Percentiles rank a stretch among this genome's conserved stretches.
Conservation (phyloP, 1,140 invertebrate genomes). For the Drosophila varians region DNA sequence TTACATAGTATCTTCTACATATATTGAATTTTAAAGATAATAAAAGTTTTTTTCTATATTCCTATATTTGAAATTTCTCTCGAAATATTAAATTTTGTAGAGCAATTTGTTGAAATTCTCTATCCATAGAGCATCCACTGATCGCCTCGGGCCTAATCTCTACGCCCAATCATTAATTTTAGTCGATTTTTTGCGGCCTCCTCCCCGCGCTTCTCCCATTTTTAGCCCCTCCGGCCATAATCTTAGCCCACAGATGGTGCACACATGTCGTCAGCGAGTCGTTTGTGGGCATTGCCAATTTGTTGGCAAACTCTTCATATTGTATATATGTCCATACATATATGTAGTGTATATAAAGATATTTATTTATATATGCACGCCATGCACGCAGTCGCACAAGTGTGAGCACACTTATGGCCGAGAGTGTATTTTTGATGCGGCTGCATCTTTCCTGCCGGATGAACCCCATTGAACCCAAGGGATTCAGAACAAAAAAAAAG, state of each 20-base stretch:
- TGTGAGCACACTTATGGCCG: constrained; percentile 25
- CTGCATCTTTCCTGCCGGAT: constrained; percentile 40
- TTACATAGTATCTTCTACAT: not conserved
- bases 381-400: not conserved
- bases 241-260: constrained; percentile 60
- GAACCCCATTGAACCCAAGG: constrained; percentile 63
- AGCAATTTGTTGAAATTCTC: not conserved
- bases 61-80: too few relatives aligned
- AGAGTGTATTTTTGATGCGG: constrained; percentile 56
- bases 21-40: too few relatives aligned
- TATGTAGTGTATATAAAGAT: not conserved
- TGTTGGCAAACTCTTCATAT: constrained; percentile 43
- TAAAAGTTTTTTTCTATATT: too few relatives aligned
- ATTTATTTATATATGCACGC: constrained; percentile 1
- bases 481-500: constrained; percentile 9
- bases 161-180: constrained; percentile 52
- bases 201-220: not conserved
- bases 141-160: constrained; percentile 23
- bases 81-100: not conserved
- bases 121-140: not conserved
- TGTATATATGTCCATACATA: constrained; percentile 17
- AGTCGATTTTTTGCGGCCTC: constrained; percentile 27
- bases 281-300: constrained; percentile 60
- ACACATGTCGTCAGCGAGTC: constrained; percentile 61
- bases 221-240: not conserved